phyloP scores from a whole-genome alignment of 2,888 invertebrate genomes.

The Leptopilina drosophilae region DNA sequence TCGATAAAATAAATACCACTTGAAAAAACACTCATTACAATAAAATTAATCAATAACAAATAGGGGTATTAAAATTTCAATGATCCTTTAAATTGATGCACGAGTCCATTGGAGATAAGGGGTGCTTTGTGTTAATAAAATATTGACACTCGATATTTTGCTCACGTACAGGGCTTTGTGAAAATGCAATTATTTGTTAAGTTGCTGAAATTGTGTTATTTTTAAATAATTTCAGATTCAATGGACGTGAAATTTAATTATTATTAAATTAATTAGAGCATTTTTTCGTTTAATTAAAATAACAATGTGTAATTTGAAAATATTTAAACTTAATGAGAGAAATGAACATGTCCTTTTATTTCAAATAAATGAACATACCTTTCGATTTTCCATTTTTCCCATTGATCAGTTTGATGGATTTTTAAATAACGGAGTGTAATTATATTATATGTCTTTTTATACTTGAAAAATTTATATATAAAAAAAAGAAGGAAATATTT shows the following conservation, averaged over 20 bases:
- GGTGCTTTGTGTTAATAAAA: constrained; percentile 68
- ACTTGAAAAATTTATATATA: too few species aligned
- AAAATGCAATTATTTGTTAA: background rate
- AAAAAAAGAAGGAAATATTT: too few species aligned
- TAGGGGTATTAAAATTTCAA: constrained; percentile 10
- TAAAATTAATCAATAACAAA: background rate
- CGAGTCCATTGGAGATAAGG: constrained; percentile 22
- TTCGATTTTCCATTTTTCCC: too few species aligned
- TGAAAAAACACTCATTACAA: background rate
- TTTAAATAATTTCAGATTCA: background rate
- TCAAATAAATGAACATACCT: too few species aligned
- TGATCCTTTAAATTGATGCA: background rate
- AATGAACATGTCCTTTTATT: too few species aligned
- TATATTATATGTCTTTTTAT: too few species aligned
- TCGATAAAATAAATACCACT: background rate
- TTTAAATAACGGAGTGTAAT: too few species aligned
- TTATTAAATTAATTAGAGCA: too few species aligned
- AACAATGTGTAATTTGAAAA: too few species aligned
- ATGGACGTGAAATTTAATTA: background rate
- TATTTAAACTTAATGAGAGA: too few species aligned
- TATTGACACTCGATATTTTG: constrained; percentile 71
- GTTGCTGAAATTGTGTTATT: background rate
- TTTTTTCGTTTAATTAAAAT: too few species aligned
- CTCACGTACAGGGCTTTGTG: constrained; percentile 47
- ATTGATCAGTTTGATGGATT: too few species aligned